phyloP scores from a whole-genome alignment of 2,888 invertebrate species.

The Dichetophora obliterata region DNA sequence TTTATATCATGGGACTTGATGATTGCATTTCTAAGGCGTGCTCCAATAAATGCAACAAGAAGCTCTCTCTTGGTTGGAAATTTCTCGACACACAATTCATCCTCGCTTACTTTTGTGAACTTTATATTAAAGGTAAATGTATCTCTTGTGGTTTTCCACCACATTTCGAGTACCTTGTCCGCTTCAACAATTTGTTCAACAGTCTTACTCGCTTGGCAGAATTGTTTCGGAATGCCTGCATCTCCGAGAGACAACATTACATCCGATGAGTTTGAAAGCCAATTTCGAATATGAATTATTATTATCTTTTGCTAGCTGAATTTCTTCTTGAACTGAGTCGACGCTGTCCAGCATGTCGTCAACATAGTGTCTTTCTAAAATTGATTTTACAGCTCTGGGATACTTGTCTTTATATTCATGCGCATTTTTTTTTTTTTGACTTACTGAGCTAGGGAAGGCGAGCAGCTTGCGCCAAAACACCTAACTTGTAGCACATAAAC shows the following conservation, averaged over 20 bases:
- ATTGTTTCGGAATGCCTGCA: neutral
- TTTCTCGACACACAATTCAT: constrained; percentile 26
- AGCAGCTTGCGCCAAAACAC: too few relatives aligned
- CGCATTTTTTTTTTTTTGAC: constrained; percentile 48
- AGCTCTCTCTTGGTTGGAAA: constrained; percentile 46
- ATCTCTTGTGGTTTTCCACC: constrained; percentile 42
- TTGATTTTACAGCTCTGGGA: constrained; percentile 45
- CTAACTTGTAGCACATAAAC: too few relatives aligned
- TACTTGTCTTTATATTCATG: constrained; percentile 19
- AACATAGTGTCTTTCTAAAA: constrained; percentile 50
- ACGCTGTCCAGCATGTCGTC: constrained; percentile 56
- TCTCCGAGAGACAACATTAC: constrained; percentile 39
- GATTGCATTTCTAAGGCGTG: constrained; percentile 45
- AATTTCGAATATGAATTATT: constrained; percentile 46
- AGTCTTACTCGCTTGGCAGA: too few relatives aligned
- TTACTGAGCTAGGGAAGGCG: constrained; percentile 45
- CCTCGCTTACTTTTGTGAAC: constrained; percentile 39
- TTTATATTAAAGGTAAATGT: constrained; percentile 41
- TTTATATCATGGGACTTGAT: constrained; percentile 45
- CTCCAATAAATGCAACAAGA: constrained; percentile 35
- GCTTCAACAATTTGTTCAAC: too few relatives aligned
- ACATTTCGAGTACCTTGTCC: constrained; percentile 32
- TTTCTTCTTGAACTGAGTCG: constrained; percentile 48
- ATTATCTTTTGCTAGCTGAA: constrained; percentile 39
- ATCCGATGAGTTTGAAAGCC: constrained; percentile 43